Conservation (phyloP, 2,888 invertebrate species). For the Anodontia alba region DNA sequence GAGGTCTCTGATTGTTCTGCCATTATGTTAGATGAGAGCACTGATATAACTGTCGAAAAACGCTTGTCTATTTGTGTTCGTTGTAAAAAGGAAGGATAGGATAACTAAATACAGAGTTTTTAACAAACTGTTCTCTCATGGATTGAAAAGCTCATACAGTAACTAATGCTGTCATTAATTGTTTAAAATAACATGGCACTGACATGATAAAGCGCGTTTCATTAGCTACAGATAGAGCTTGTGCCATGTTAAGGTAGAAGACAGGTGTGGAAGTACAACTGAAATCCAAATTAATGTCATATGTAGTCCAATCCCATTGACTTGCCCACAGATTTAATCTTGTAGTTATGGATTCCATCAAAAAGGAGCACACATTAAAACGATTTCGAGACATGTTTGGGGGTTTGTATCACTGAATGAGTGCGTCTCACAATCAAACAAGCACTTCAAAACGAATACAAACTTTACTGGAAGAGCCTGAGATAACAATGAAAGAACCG, state of each 20-base stretch:
- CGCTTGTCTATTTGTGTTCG: not conserved
- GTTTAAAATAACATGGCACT: not conserved
- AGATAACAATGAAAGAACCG: slow-evolving; percentile 52
- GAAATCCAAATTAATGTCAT: slow-evolving; percentile 32
- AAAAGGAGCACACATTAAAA: slow-evolving; percentile 26
- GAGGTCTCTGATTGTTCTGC: not conserved
- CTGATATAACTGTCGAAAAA: not conserved
- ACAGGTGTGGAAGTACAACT: slow-evolving; percentile 46
- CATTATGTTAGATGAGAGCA: not conserved
- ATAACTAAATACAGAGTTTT: not conserved
- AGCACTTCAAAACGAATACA: not conserved
- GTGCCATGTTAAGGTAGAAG: slow-evolving; percentile 31
- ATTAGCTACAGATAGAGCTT: slow-evolving; percentile 36
- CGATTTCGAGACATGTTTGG: slow-evolving; percentile 44
- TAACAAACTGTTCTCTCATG: not conserved
- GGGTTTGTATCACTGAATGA: slow-evolving; percentile 41
- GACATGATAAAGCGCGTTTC: not conserved
- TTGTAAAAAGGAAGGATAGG: not conserved
- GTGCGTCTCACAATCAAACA: not conserved
- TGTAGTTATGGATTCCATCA: slow-evolving; percentile 47
- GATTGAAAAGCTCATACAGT: no score
- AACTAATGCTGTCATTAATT: not conserved
- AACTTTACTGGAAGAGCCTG: slow-evolving; percentile 44
- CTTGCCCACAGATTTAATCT: slow-evolving; percentile 40
- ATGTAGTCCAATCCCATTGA: slow-evolving; percentile 35